Conservation (phyloP, 2,888 invertebrate species). For the Xanthorhoe spadicearia region DNA sequence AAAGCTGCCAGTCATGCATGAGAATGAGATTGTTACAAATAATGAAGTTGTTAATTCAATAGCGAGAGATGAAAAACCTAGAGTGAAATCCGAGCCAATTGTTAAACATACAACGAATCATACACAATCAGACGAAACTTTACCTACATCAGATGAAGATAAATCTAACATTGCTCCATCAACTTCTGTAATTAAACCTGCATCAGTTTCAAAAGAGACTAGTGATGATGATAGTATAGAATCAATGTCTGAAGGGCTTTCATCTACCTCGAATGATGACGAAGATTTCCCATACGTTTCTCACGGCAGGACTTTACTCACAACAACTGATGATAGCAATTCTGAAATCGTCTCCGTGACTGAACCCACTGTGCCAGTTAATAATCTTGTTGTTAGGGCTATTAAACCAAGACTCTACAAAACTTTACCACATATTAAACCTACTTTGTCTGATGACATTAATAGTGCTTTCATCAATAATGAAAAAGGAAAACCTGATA, state of each 20-base stretch:
- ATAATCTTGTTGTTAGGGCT: background rate
- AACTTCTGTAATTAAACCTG: no score
- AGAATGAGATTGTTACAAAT: background rate
- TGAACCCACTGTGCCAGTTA: background rate
- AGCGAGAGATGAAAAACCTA: no score
- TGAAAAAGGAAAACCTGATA: background rate
- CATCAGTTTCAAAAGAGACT: no score
- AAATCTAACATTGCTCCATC: no score
- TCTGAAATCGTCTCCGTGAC: background rate
- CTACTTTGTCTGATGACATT: no score
- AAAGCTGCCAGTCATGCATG: background rate
- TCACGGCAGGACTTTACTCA: background rate
- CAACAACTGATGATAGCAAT: background rate
- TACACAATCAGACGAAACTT: no score
- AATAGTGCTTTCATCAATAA: background rate
- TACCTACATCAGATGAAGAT: no score
- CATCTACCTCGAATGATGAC: background rate
- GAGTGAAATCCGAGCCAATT: no score
- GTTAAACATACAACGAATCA: no score
- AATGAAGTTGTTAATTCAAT: no score
- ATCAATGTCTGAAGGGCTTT: background rate
- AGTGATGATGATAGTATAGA: no score
- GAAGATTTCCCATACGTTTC: background rate
- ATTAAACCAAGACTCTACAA: background rate
- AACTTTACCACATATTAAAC: no score